Percentiles rank a stretch among this genome's conserved stretches.
These are phyloP conservation scores for Actinernus sp. DNA, from an alignment of 92 coral and sea anemone genomes.

Conservation along the genomic window DNA sequence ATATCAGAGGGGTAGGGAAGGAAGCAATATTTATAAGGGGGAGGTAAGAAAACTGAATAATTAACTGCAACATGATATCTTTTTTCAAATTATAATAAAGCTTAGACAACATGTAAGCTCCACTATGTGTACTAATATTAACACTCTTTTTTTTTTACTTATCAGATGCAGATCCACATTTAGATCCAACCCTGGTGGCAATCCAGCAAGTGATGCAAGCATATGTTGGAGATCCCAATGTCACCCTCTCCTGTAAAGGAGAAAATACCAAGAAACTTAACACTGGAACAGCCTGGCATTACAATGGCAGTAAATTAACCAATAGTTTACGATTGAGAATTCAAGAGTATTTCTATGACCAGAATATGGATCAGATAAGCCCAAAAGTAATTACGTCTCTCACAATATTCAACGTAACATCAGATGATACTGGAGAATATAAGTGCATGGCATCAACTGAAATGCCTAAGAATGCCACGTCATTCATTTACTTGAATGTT, in stretches of 20 bases:
- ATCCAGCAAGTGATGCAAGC: neutral
- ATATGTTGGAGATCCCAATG: constrained; percentile 11
- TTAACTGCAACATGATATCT: too few relatives aligned
- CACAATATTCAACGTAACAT: constrained; percentile 11
- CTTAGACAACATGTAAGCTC: too few relatives aligned
- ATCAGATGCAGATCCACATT: too few relatives aligned
- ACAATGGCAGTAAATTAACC: constrained; percentile 29
- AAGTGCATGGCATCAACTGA: constrained; percentile 11
- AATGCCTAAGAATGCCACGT: neutral
- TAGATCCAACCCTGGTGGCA: constrained; percentile 14
- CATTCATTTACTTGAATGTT: constrained; percentile 8
- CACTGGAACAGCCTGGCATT: constrained; percentile 24
- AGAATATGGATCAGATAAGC: neutral
- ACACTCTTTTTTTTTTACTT: too few relatives aligned
- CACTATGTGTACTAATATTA: too few relatives aligned
- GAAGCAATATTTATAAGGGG: too few relatives aligned
- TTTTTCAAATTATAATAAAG: too few relatives aligned
- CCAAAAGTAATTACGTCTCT: constrained; percentile 38
- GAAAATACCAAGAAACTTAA: neutral
- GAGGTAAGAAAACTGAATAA: too few relatives aligned
- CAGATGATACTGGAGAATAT: constrained; percentile 43
- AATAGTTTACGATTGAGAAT: neutral
- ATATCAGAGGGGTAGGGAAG: too few relatives aligned
- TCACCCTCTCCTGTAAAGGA: constrained; percentile 14
- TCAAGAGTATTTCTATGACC: neutral